A percentile compares a stretch with the other conserved stretches of the same genome.
Conservation (phyloP, 2,888 invertebrate genomes). For the Bibio marci region DNA sequence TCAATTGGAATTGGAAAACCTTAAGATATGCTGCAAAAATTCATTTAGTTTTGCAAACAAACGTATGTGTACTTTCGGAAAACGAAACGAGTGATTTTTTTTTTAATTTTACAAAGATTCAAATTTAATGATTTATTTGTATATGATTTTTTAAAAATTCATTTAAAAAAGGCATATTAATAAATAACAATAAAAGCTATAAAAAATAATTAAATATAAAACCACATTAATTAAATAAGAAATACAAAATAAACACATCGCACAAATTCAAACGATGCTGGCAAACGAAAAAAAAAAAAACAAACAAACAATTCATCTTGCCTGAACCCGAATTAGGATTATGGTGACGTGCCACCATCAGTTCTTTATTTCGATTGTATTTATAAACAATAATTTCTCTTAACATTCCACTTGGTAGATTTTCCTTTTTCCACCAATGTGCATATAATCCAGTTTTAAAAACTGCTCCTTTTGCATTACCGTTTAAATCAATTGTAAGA, state of each 20-base stretch:
- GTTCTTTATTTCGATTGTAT: constrained; percentile 31
- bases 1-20: no score
- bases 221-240: no score
- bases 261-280: constrained; percentile 5
- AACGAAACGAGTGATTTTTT: no score
- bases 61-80: no score
- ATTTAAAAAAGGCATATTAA: no score
- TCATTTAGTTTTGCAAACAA: no score
- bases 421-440: constrained; percentile 87
- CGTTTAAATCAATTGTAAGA: not conserved
- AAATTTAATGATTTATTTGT: no score
- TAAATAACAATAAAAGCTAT: no score
- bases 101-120: no score
- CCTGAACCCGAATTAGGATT: constrained; percentile 17
- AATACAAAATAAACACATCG: not conserved
- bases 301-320: constrained; percentile 17
- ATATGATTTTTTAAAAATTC: no score
- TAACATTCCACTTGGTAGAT: constrained; percentile 51
- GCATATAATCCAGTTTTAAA: constrained; percentile 76
- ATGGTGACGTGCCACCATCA: not conserved
- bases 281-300: constrained; percentile 12
- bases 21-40: no score
- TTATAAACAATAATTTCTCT: constrained; percentile 30
- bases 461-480: constrained; percentile 17
- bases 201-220: no score